Percentiles rank a stretch among this genome's conserved stretches.
Conservation (phyloP, 2,888 invertebrate genomes). For the Hartigia nigra region DNA sequence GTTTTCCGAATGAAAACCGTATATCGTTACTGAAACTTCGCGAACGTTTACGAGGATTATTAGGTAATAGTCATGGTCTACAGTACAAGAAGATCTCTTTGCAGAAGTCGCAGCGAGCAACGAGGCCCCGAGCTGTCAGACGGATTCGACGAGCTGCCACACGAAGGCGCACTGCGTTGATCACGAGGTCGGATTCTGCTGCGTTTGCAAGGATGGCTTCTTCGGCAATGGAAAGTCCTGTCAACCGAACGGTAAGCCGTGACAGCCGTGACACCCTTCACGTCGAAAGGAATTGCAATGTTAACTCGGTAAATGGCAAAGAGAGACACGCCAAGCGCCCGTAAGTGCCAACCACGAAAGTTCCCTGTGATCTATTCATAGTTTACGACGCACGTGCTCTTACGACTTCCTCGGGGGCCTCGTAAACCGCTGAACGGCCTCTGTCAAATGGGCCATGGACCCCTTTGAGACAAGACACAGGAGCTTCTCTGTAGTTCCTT, state of each 20-base stretch:
- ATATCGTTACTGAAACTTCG: too few relatives aligned
- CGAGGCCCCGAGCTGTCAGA: slow-evolving; percentile 68
- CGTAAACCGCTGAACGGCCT: slow-evolving; percentile 31
- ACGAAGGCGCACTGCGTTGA: slow-evolving; percentile 85
- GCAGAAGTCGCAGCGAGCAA: slow-evolving; percentile 15
- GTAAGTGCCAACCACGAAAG: slow-evolving; percentile 25
- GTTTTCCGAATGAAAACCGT: neutral
- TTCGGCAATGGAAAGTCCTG: slow-evolving; percentile 95
- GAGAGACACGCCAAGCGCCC: neutral
- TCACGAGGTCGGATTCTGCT: slow-evolving; percentile 88
- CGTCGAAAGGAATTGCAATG: neutral
- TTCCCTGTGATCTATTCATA: slow-evolving; percentile 56
- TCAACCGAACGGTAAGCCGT: slow-evolving; percentile 75
- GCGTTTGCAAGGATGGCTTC: slow-evolving; percentile 83
- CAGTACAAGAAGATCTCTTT: slow-evolving; percentile 3
- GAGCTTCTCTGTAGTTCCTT: neutral
- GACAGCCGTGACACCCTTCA: too few relatives aligned
- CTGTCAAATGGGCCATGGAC: slow-evolving; percentile 25
- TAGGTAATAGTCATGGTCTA: neutral
- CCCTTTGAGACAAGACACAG: slow-evolving; percentile 31
- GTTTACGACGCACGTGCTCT: slow-evolving; percentile 38
- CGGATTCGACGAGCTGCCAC: slow-evolving; percentile 82
- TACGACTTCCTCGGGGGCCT: slow-evolving; percentile 30
- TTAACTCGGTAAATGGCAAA: neutral
- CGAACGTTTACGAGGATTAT: neutral